Base-by-base conservation (phyloP, 2,113 vertebrate genomes). In the Grammomys dolichurus region DNA sequence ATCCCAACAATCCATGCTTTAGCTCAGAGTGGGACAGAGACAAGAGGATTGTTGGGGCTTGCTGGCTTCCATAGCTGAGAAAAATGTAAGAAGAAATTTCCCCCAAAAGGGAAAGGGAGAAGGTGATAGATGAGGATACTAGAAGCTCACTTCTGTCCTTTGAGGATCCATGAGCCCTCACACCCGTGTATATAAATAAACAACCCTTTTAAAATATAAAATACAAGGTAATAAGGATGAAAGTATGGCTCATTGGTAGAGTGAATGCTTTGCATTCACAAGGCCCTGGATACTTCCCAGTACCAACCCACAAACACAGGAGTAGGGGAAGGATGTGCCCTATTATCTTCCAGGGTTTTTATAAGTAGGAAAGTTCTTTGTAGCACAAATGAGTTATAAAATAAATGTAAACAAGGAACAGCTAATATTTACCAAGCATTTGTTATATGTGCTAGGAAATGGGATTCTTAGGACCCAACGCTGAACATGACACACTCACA, bases 351-450 rank as follows among this genome's bases (percentile, higher is more conserved):
- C 72, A 89, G 16, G 43, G 24, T 73, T 93, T 48, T 87, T 73
- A 84, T 36, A 95, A 89, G 40, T 73, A 80, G 82, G 3, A 63
- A 40, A 82, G 43, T 78, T 91, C 72, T 82, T 69, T 89, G 51
- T 36, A 93, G 60, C 58, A 91, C 67, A 9, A 93, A 69, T n/a
- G 9, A 96, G 31, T 93, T 81, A 92, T 84, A 63, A 85, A 63
- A 46, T 60, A 95, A 93, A 87, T 80, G 72, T 89, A 95, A 96
- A 90, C 20, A 95, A 7, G 28, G 63, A 93, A 26, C 28, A 60
- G 90, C 31, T 90, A 90, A 93, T 91, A 93, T 91, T 93, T 89
- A 89, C 51, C 16, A 51, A 95, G 85, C 28, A 93, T 58, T 76
- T 89, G 87, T 43, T 86, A 67, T 67, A 46, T 72, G 46, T 91